Conservation (phyloP, 2,113 vertebrate genomes). For the Canis aureus region DNA sequence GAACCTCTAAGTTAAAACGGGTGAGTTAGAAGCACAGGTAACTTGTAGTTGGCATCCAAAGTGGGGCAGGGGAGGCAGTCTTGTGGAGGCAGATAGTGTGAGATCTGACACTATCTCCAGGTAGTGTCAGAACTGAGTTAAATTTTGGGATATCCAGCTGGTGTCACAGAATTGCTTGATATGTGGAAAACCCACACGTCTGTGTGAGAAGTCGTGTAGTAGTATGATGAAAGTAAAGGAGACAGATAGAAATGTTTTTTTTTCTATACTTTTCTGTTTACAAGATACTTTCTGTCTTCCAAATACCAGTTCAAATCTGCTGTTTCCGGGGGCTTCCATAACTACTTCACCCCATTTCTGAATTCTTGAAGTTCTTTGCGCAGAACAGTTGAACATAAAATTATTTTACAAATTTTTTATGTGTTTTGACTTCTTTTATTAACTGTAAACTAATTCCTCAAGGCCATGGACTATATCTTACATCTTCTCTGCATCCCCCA, state of each 20-base stretch:
- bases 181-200: neutral
- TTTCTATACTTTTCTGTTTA: neutral
- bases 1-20: neutral
- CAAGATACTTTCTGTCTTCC: constrained; percentile 33
- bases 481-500: neutral
- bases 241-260: neutral
- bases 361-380: constrained; percentile 60
- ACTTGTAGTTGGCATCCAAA: neutral
- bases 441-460: neutral
- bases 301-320: constrained; percentile 11
- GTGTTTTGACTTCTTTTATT: neutral
- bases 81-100: neutral
- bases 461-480: neutral
- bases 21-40: neutral
- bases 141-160: neutral
- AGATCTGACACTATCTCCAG: neutral
- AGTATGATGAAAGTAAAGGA: neutral
- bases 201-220: neutral
- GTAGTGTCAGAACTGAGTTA: neutral
- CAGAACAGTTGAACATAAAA: neutral
- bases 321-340: neutral
- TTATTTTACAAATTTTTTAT: neutral
- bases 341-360: neutral
- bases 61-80: neutral
- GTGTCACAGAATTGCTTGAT: neutral